Evolutionary conservation across 2,888 invertebrate genomes (phyloP).

Genomic region (Amorpha juglandis): DNA sequence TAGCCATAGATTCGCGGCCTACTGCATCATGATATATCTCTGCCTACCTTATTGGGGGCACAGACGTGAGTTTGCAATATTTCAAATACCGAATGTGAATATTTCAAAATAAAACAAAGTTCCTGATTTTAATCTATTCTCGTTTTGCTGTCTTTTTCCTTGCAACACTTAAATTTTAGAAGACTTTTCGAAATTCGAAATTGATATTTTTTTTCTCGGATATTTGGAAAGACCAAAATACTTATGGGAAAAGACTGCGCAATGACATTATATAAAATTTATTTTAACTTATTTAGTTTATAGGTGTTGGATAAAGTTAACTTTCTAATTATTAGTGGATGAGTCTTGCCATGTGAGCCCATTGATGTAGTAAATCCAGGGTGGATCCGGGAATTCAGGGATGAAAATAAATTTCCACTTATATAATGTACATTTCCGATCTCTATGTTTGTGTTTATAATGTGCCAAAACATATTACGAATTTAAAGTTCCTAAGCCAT

Average conservation of each 20-base stretch:
- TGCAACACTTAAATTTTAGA: slow-evolving; percentile 1
- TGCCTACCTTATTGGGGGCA: too few species aligned
- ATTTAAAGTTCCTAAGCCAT: too few species aligned
- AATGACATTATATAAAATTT: slow-evolving; percentile 49
- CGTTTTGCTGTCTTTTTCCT: slow-evolving; percentile 19
- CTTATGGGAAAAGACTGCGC: slow-evolving; percentile 66
- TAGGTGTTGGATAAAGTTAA: slow-evolving; percentile 28
- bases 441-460: too few species aligned
- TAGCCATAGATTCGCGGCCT: too few species aligned
- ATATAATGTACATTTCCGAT: too few species aligned
- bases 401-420: not conserved
- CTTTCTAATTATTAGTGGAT: not conserved
- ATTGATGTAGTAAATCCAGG: not conserved
- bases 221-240: slow-evolving; percentile 56
- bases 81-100: too few species aligned
- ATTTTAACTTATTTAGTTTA: slow-evolving; percentile 32
- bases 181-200: not conserved
- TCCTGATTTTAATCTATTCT: slow-evolving; percentile 11
- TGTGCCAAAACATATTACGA: too few species aligned
- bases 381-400: not conserved
- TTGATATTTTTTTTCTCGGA: not conserved
- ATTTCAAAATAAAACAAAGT: not conserved
- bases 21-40: too few species aligned
- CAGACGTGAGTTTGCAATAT: too few species aligned
- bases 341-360: slow-evolving; percentile 1